Evolutionary conservation across 2,113 vertebrate genomes (phyloP), one percentile per base, ranked within the genome.

Genomic region (Paradisaea rubra): DNA sequence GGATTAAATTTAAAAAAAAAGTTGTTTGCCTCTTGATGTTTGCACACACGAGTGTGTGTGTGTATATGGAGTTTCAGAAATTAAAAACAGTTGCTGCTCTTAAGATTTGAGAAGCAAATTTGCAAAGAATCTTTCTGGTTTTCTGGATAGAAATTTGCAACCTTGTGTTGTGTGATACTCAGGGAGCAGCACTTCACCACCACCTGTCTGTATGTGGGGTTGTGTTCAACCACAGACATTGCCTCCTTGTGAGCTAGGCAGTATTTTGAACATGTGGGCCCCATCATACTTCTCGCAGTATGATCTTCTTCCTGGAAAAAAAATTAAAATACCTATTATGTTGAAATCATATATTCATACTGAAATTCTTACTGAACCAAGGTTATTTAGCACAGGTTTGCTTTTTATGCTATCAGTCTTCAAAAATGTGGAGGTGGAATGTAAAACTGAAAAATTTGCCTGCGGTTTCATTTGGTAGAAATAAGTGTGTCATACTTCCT

Each of bases 11-110:
- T 7, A 13, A 47, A 47, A 20, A 60, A 39, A 13, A 25, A 17
- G 7, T 33, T n/a, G 13, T 56, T 80, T 69, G 31, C 37, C 27
- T 86, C 37, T 44, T 74, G 35, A 27, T 87, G 27, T 72, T 88
- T 61, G 45, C 10, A 5, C 11, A 20, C 24, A 47, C 0, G 1
- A 24, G 11, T 33, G 11, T 61, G n/a, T 54, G 50, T 4, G 1
- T 31, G 12, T 37, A 6, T 27, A 13, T 56, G 54, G 39, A 73
- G 74, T 52, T 66, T 52, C 3, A 1, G 59, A 56, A 77, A 59
- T 47, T 70, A 56, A 71, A 82, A 89, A 5, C 33, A 54, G 7
- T 89, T 73, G 22, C 42, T 88, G 47, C 35, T 15, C 6, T 80
- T 82, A 77, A 77, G 52, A 60, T 68, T 54, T 61, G 61, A 85